Evolutionary conservation across 2,888 invertebrate species (phyloP), one percentile per base, ranked within the genome.

Genomic region (Andrena camellia): DNA sequence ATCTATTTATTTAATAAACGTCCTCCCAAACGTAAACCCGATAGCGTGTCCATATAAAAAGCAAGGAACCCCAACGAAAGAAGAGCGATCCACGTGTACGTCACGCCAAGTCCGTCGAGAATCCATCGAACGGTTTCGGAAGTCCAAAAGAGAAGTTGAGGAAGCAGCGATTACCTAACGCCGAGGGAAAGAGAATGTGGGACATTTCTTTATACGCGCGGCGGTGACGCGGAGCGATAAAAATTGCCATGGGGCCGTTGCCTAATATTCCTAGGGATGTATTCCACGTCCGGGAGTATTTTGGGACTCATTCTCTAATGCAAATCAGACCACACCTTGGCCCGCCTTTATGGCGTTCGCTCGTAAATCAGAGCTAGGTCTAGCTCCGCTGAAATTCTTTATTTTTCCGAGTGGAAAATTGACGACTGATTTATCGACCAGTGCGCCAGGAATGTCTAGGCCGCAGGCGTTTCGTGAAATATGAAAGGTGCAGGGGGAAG

Each of bases 201-300:
- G 76, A 78, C 85, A 78, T 81, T 83, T 83, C 68, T 80, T 85
- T 74, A 35, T 35, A 63, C 35, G 17, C 66, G 20, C 26, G 26
- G 33, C 50, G 72, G 70, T 83, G 83, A 86, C 81, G 83, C 78
- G 60, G 75, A 54, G 13, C 84, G 75, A 86, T 83, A 84, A 86
- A 86, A 81, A 85, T 84, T 80, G 73, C 70, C 76, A 83, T 70
- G 80, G 64, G 78, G 80, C 77, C 26, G 86, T 90, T 88, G 88
- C 85, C 74, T 86, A 88, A 89, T 83, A 88, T 87, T 87, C 82
- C 86, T 81, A 86, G 88, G 86, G 85, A 85, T 86, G 84, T 90
- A 89, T 87, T 85, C 85, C 83, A 74, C 81, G 79, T 85, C 73
- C 80, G 74, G 42, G 72, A 85, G 86, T 90, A 90, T 90, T 90